Evolutionary conservation across 2,888 invertebrate genomes (phyloP), one percentile per base, ranked within the genome.

Genomic region (Augochlorella aurata): DNA sequence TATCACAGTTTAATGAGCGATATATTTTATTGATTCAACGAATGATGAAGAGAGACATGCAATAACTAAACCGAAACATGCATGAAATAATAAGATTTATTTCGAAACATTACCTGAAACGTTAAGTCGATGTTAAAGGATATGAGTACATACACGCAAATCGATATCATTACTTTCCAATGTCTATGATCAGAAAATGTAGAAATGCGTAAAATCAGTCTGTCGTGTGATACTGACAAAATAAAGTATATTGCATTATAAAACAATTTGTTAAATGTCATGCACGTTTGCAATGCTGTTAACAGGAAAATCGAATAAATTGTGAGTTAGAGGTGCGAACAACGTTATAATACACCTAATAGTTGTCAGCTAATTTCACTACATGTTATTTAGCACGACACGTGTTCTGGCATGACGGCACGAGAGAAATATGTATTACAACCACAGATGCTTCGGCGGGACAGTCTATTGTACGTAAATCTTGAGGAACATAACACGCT

Each of bases 381-480:
- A 24, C 58, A 52, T 38, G 50, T 70, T 50, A 47, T 49, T 74
- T 54, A 47, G 29, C 44, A 24, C 49, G 44, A 58, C 58, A 58
- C 58, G 61, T 61, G 63, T 29, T 63, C 38, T 44, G 38, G 18
- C 63, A 38, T 38, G 68, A 73, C 69, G 38, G n/a, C 29, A 63
- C 29, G 38, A 38, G 38, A 63, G 63, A 38, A 63, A 63, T 38
- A 38, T 38, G 38, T 38, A 63, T 63, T 63, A 63, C 29, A 63
- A 63, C 14, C 18, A 38, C n/a, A 54, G 18, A n/a, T 16, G 38
- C 38, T 44, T 73, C 24, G 49, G 21, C 63, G 54, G 52, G 67
- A 49, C 52, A 50, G n/a, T 29, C 65, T 52, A 73, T 80, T 80
- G 72, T 76, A 76, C 69, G 69, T 38, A 80, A 76, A 80, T 76